phyloP scores from a whole-genome alignment of 2,113 vertebrate species.

The Cricetomys ansorgei region DNA sequence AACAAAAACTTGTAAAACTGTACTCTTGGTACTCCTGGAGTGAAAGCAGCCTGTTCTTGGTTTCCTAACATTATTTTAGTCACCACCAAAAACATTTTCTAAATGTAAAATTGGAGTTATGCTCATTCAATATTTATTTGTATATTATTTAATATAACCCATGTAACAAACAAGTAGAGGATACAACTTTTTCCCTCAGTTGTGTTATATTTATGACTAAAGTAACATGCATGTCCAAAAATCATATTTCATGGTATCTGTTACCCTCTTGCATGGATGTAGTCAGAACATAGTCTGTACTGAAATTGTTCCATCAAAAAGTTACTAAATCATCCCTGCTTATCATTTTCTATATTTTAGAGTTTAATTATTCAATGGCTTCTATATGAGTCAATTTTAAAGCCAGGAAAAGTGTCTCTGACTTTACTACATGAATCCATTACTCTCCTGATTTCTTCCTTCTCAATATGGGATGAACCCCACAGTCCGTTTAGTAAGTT shows the following conservation, averaged over 20 bases:
- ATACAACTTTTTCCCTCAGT: background rate
- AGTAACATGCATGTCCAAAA: background rate
- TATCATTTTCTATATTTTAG: background rate
- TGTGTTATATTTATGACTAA: background rate
- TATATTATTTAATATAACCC: background rate
- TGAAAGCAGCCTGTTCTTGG: background rate
- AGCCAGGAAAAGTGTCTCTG: background rate
- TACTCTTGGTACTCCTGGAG: background rate
- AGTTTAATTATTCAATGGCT: background rate
- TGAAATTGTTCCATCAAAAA: background rate
- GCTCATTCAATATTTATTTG: background rate
- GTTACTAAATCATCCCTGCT: background rate
- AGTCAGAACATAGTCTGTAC: background rate
- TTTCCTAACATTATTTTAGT: background rate
- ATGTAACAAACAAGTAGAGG: background rate
- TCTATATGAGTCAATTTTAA: background rate
- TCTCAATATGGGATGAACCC: background rate
- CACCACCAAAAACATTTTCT: no score
- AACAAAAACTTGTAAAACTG: background rate
- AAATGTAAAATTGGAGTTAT: background rate
- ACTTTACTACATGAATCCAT: accelerated
- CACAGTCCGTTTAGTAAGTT: background rate
- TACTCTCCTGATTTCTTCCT: background rate
- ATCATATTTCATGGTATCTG: background rate
- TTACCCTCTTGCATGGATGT: background rate